phyloP scores from a whole-genome alignment of 2,797 vertebrate genomes.

The Protosalanx chinensis region DNA sequence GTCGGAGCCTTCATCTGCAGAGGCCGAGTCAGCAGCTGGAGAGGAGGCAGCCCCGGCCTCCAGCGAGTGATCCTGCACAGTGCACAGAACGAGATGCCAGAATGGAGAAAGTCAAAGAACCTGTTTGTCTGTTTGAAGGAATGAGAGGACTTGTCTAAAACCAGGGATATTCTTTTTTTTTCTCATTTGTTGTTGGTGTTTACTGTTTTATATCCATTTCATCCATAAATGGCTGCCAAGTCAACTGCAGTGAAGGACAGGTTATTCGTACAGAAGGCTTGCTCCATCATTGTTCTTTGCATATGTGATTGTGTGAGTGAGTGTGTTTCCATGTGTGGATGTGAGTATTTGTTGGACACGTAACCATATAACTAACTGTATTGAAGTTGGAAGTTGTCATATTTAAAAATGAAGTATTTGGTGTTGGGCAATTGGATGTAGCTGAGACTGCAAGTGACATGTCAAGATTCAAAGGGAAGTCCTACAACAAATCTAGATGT shows the following conservation, averaged over 20 bases:
- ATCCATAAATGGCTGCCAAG: conserved; percentile 69
- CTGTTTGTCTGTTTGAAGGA: conserved; percentile 88
- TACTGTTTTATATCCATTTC: conserved; percentile 63
- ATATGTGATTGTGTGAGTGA: conserved; percentile 54
- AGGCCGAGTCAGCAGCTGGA: conserved; percentile 81
- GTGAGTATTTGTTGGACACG: conserved; percentile 41
- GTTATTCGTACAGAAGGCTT: conserved; percentile 56
- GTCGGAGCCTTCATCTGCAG: conserved; percentile 76
- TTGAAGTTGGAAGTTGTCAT: conserved; percentile 66
- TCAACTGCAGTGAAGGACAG: conserved; percentile 66
- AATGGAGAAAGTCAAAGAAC: conserved; percentile 74
- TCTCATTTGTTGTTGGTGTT: conserved; percentile 75
- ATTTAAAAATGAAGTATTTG: conserved; percentile 74
- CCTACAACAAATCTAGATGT: conserved; percentile 79
- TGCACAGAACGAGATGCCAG: conserved; percentile 59
- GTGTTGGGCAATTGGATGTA: conserved; percentile 82
- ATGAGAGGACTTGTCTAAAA: conserved; percentile 96
- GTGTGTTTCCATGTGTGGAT: conserved; percentile 33
- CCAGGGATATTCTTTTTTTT: conserved; percentile 90
- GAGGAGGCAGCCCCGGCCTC: conserved; percentile 73
- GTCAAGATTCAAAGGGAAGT: conserved; percentile 83
- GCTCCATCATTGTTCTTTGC: conserved; percentile 69
- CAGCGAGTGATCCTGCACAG: conserved; percentile 72
- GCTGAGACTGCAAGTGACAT: conserved; percentile 80
- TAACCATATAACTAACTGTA: conserved; percentile 62